Evolutionary conservation across 1,140 invertebrate species (phyloP).

Genomic region (Bombus haemorrhoidalis): DNA sequence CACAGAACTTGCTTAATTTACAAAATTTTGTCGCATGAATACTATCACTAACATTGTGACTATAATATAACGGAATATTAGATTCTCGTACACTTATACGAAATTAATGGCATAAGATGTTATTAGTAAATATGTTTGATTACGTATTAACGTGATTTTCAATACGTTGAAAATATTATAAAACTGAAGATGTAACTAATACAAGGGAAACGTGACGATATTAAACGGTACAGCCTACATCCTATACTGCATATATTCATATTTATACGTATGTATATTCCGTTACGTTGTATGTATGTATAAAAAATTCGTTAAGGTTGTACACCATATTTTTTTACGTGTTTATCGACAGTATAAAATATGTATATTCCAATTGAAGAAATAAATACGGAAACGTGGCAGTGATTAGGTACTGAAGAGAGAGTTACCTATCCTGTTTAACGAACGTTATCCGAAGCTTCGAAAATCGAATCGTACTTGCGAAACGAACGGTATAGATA

Average conservation of each 20-base stretch:
- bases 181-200: neutral
- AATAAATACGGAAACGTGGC: constrained; percentile 58
- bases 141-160: neutral
- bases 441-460: constrained; percentile 25
- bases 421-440: constrained; percentile 27
- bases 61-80: neutral
- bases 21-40: neutral
- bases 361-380: constrained; percentile 39
- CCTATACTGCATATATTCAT: constrained; percentile 33
- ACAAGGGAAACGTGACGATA: neutral
- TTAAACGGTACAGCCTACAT: constrained; percentile 31
- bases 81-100: neutral
- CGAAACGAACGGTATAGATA: constrained; percentile 19
- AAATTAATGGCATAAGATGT: neutral
- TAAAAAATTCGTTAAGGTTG: constrained; percentile 36
- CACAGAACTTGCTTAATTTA: neutral
- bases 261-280: constrained; percentile 47
- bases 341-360: constrained; percentile 57
- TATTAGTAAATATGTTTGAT: neutral
- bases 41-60: neutral
- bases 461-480: constrained; percentile 18
- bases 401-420: constrained; percentile 50
- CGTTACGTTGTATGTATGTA: constrained; percentile 16
- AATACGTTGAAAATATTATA: constrained; percentile 27
- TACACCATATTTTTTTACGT: constrained; percentile 36